Conservation (phyloP, 2,797 vertebrate genomes). For the Melanotaenia nigrans region DNA sequence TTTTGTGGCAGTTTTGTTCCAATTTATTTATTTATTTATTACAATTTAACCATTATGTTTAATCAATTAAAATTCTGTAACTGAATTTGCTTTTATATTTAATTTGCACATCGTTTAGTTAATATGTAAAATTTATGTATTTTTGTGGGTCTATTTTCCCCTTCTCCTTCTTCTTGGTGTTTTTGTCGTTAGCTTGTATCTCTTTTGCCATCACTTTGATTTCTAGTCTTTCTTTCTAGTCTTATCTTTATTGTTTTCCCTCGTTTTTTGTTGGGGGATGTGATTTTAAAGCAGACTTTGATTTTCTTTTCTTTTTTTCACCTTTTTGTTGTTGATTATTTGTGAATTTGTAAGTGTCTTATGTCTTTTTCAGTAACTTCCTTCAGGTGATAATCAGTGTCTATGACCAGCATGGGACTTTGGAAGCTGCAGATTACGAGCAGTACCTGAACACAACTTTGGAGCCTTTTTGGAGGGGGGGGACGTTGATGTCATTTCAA, state of each 20-base stretch:
- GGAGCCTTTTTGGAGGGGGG: slow-evolving; percentile 47
- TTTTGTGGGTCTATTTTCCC: too few relatives aligned
- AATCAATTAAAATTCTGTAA: neutral
- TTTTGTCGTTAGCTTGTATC: neutral
- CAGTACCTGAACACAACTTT: slow-evolving; percentile 18
- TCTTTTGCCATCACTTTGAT: neutral
- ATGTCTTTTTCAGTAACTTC: too few relatives aligned
- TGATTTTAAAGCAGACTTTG: too few relatives aligned
- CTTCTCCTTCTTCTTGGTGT: neutral
- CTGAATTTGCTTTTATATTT: neutral
- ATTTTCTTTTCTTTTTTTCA: too few relatives aligned
- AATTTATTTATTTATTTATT: too few relatives aligned
- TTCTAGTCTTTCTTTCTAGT: too few relatives aligned
- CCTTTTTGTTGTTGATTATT: too few relatives aligned
- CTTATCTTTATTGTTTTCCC: too few relatives aligned
- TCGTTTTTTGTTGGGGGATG: too few relatives aligned
- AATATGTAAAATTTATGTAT: too few relatives aligned
- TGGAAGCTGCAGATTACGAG: slow-evolving; percentile 32
- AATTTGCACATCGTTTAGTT: too few relatives aligned
- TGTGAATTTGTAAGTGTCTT: too few relatives aligned
- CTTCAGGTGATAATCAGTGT: neutral
- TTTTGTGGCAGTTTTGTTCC: neutral
- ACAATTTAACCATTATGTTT: neutral
- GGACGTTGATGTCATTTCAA: slow-evolving; percentile 85
- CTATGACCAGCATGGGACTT: neutral